Evolutionary conservation across 2,888 invertebrate genomes (phyloP), one percentile per base, ranked within the genome.

Genomic region (Laothoe populi): DNA sequence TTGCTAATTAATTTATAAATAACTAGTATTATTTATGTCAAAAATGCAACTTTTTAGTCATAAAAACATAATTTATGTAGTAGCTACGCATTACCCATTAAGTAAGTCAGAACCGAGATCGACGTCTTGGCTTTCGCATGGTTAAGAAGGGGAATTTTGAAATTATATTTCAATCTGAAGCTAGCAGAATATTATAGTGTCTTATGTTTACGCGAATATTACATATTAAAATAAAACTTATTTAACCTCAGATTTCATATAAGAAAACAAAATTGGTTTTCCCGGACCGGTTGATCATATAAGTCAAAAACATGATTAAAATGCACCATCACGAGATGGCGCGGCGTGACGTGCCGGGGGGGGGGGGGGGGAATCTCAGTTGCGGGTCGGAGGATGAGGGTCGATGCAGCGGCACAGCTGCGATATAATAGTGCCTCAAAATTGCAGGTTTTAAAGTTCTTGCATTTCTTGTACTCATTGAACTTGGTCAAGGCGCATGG

Each of bases 221-320:
- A n/a, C n/a, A 65, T 63, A 66, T 63, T 61, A 46, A 38, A 61
- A 65, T 66, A 26, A 5, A 31, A 31, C 7, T 1, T n/a, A n/a
- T n/a, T n/a, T 31, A 31, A 68, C 60, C 59, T 62, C 65, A 21
- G 35, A 46, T 23, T 23, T 46, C 16, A 38, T 38, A 60, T 38
- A 38, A 35, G 46, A 60, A 60, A 48, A 7, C 21, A 42, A 48
- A 38, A 38, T 35, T 16, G 23, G 46, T 48, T 38, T 77, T 77
- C 65, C 72, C 67, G 71, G 68, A 66, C 65, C 64, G 66, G 69
- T 70, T 75, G 76, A 73, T 70, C 74, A 75, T 75, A 73, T 70
- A 76, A 78, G 74, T 73, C 76, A 77, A 77, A 81, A 74, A 70
- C 70, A 72, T 79, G 75, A 83, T 83, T 84, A 81, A 82, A 82